phyloP scores from a whole-genome alignment of 1,140 invertebrate species.

The Drosophila burlai region DNA sequence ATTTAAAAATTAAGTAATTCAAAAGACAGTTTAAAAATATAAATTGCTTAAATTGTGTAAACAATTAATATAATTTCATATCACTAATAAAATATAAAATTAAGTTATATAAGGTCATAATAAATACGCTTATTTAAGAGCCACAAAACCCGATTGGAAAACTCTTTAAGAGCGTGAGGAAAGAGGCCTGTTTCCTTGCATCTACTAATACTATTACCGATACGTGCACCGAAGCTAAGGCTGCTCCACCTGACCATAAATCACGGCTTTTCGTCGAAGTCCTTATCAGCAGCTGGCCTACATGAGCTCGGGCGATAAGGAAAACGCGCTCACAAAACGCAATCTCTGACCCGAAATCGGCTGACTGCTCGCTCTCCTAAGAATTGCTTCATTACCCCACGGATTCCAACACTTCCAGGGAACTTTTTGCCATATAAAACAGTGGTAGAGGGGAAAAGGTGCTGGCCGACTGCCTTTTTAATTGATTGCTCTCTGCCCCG shows the following conservation, averaged over 20 bases:
- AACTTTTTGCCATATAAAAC: slow-evolving; percentile 57
- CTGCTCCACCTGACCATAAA: slow-evolving; percentile 72
- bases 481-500: slow-evolving; percentile 73
- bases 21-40: too few relatives aligned
- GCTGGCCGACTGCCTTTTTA: slow-evolving; percentile 77
- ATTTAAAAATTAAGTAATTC: too few relatives aligned
- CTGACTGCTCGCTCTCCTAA: slow-evolving; percentile 44
- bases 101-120: too few relatives aligned
- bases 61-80: too few relatives aligned
- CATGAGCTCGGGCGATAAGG: slow-evolving; percentile 34
- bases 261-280: slow-evolving; percentile 51
- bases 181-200: slow-evolving; percentile 5
- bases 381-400: slow-evolving; percentile 76
- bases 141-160: background rate
- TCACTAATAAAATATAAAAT: too few relatives aligned
- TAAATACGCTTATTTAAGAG: background rate
- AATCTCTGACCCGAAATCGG: slow-evolving; percentile 73
- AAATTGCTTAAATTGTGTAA: too few relatives aligned
- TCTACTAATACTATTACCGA: slow-evolving; percentile 12
- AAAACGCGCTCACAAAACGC: slow-evolving; percentile 21
- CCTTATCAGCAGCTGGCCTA: slow-evolving; percentile 64
- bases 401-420: slow-evolving; percentile 56
- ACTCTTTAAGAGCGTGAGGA: background rate
- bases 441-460: slow-evolving; percentile 31
- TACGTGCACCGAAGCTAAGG: slow-evolving; percentile 28